Conservation (phyloP, 2,113 vertebrate species). For the Pavo muticus region DNA sequence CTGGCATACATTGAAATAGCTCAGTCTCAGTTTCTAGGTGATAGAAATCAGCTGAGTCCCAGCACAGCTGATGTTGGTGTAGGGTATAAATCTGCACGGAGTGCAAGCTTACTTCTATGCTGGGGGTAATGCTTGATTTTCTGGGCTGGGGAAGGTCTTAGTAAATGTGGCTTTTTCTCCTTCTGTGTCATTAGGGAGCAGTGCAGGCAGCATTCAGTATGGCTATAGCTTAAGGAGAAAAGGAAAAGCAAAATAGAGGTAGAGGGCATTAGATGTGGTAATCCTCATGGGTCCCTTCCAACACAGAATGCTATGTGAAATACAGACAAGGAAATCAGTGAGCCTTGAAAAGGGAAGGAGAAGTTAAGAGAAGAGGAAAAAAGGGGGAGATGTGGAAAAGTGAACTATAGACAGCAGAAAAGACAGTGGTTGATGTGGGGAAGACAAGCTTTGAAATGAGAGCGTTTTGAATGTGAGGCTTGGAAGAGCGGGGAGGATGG, state of each 20-base stretch:
- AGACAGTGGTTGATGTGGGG: background rate
- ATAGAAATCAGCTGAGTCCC: constrained; percentile 7
- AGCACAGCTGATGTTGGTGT: constrained; percentile 31
- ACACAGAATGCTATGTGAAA: no score
- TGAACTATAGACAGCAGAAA: background rate
- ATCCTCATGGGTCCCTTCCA: no score
- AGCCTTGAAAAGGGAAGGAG: background rate
- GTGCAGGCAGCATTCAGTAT: background rate
- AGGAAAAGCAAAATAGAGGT: background rate
- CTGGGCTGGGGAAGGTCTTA: background rate
- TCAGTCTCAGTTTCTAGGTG: background rate
- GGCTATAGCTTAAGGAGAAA: background rate
- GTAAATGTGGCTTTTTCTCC: background rate
- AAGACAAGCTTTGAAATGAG: background rate
- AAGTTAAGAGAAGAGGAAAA: background rate
- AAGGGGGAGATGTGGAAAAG: background rate
- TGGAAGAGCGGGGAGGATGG: background rate
- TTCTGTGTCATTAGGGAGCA: background rate
- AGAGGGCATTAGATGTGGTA: background rate
- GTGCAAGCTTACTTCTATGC: background rate
- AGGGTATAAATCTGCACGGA: background rate
- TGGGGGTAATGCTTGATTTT: constrained; percentile 2
- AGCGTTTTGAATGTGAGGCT: background rate
- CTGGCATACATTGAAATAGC: background rate
- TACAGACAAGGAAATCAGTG: background rate